phyloP scores from a whole-genome alignment of 2,888 invertebrate species.

The Teleiodes luculella region DNA sequence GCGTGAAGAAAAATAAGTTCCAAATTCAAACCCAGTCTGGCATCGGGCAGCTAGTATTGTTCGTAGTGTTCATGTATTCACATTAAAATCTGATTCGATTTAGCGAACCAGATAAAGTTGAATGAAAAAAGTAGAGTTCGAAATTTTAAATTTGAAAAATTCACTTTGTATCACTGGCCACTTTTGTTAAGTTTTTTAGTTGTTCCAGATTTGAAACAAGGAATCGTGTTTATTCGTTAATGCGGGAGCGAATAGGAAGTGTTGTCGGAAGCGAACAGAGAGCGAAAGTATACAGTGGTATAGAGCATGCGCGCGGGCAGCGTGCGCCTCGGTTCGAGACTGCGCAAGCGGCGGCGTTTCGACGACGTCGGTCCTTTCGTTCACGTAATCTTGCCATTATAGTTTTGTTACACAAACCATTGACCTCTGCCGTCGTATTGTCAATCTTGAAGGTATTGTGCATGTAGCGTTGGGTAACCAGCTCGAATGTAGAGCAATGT shows the following conservation, averaged over 20 bases:
- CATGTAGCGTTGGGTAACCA: too few relatives aligned
- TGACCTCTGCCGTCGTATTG: conserved; percentile 1
- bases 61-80: not conserved
- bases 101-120: not conserved
- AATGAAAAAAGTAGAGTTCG: not conserved
- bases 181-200: not conserved
- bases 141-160: not conserved
- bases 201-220: not conserved
- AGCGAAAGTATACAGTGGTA: conserved; percentile 68
- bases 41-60: not conserved
- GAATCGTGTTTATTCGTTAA: not conserved
- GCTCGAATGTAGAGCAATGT: not conserved
- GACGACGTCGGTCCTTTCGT: conserved; percentile 36
- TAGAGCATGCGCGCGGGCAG: conserved; percentile 32
- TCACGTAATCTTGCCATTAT: conserved; percentile 54
- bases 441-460: not conserved
- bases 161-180: not conserved
- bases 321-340: conserved; percentile 53
- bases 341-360: conserved; percentile 58
- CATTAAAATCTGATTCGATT: not conserved
- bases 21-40: not conserved
- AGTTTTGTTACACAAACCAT: conserved; percentile 10
- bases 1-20: conserved; percentile 4
- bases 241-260: conserved; percentile 23
- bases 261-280: conserved; percentile 50